These are phyloP conservation scores for Parnassius mnemosyne DNA, from an alignment of 2,888 invertebrate species.

Conservation along the genomic window DNA sequence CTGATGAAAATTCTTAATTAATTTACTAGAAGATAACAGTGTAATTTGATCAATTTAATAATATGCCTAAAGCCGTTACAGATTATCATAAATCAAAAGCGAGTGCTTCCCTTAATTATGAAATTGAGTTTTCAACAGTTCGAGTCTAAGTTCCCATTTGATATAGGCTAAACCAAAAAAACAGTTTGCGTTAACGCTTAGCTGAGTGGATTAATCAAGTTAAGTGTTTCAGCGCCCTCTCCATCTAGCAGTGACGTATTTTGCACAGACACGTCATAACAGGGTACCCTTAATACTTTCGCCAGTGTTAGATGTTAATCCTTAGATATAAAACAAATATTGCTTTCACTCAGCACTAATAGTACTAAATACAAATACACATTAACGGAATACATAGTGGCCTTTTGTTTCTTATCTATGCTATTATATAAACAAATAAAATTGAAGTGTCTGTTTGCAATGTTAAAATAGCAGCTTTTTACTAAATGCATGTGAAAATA, in stretches of 20 bases:
- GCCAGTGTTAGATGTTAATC: constrained; percentile 15
- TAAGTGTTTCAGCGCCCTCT: constrained; percentile 26
- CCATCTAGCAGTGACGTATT: constrained; percentile 23
- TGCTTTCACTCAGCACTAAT: too few species aligned
- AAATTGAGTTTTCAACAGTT: constrained; percentile 20
- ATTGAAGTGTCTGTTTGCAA: too few species aligned
- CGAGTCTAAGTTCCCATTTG: constrained; percentile 15
- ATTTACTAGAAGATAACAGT: too few species aligned
- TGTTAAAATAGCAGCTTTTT: too few species aligned
- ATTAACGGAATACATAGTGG: background rate
- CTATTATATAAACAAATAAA: too few species aligned
- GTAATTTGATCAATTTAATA: background rate
- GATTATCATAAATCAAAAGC: constrained; percentile 11
- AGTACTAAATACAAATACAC: background rate
- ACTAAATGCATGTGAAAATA: too few species aligned
- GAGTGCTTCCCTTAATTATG: constrained; percentile 14
- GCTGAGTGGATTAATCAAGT: constrained; percentile 26
- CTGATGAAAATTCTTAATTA: too few species aligned
- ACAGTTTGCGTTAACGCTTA: constrained; percentile 25
- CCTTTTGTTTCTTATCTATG: too few species aligned
- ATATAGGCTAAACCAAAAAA: constrained; percentile 20
- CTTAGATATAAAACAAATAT: constrained; percentile 14
- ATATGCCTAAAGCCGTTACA: background rate
- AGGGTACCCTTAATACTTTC: constrained; percentile 12
- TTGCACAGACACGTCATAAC: constrained; percentile 19